These are phyloP conservation scores for Resseliella maxima DNA, from an alignment of 2,888 invertebrate genomes.

Conservation along the genomic window DNA sequence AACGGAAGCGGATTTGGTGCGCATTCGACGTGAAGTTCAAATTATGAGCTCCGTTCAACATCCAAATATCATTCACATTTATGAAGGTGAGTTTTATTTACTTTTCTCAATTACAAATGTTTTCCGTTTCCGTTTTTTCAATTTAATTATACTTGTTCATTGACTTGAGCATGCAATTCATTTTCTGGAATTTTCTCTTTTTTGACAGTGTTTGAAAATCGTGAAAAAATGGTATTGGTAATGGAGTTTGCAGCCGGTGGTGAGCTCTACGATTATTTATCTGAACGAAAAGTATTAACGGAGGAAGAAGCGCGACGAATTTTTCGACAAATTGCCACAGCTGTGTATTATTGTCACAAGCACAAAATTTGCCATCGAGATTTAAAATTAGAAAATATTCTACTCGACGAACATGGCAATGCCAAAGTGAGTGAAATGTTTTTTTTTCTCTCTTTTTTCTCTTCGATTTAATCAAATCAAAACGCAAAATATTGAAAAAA, in stretches of 20 bases:
- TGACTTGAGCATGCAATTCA: not conserved
- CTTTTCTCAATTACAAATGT: not conserved
- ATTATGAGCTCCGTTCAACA: conserved; percentile 99
- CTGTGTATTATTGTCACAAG: conserved; percentile 98
- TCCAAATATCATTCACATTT: conserved; percentile 99
- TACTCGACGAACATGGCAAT: conserved; percentile 91
- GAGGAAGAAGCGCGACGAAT: conserved; percentile 94
- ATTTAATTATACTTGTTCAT: not conserved
- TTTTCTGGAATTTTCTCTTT: conserved; percentile 1
- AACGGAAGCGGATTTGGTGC: conserved; percentile 94
- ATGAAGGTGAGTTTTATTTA: conserved; percentile 81
- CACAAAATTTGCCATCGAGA: conserved; percentile 97
- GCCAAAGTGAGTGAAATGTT: conserved; percentile 77
- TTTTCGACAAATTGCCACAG: conserved; percentile 96
- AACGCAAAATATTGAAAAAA: not conserved
- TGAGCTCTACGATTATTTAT: conserved; percentile 96
- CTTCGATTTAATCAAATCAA: conserved; percentile 54
- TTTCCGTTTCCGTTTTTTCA: conserved; percentile 11
- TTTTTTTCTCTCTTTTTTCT: conserved; percentile 53
- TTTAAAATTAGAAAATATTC: conserved; percentile 94
- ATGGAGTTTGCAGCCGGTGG: conserved; percentile 99
- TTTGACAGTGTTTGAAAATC: conserved; percentile 95
- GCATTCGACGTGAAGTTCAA: conserved; percentile 97
- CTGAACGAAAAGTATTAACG: conserved; percentile 87
- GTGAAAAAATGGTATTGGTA: conserved; percentile 98